Evolutionary conservation across 2,888 invertebrate species (phyloP), one percentile per base, ranked within the genome.

Genomic region (Tinea pellionella): DNA sequence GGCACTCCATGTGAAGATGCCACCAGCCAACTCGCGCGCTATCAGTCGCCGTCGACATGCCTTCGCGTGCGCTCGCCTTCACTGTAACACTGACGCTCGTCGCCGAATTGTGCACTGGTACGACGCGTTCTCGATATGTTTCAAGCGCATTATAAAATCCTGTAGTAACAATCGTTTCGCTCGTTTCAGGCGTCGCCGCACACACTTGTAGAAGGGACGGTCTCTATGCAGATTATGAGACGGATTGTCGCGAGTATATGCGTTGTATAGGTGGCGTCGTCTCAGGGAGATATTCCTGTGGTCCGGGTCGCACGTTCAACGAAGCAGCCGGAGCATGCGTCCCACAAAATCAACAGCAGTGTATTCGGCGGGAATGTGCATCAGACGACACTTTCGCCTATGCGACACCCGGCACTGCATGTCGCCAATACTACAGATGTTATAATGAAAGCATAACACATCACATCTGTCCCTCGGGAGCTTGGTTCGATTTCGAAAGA

Each of bases 381-480:
- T 68, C 75, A 18, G 69, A 64, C 8, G 88, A 87, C 67, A 63
- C 70, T 2, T 68, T 75, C 47, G 84, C 86, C 42, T 90, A 89
- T 70, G 85, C 89, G n/a, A 77, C 86, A 8, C 89, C 90, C 47
- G 89, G 86, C 61, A 88, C 89, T 16, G 85, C 88, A 51, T 91
- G 91, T 68, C 80, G 84, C 2, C 84, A 85, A 61, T 91, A 89
- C 73, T 90, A 90, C 73, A 85, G 87, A 64, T 91, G 90, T 69
- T 76, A 80, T 56, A 82, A 84, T 65, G 88, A 88, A 43, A 74
- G 78, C 9, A 83, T 83, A 37, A 68, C 77, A 9, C 86, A 89
- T 61, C 83, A 81, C 65, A 74, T 80, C 43, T 90, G 90, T 68
- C 87, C 88, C 0, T 72, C 81, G 37, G 89, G 88, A 16, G 81